phyloP scores from a whole-genome alignment of 2,888 invertebrate species.

The Stegophylla sp. region DNA sequence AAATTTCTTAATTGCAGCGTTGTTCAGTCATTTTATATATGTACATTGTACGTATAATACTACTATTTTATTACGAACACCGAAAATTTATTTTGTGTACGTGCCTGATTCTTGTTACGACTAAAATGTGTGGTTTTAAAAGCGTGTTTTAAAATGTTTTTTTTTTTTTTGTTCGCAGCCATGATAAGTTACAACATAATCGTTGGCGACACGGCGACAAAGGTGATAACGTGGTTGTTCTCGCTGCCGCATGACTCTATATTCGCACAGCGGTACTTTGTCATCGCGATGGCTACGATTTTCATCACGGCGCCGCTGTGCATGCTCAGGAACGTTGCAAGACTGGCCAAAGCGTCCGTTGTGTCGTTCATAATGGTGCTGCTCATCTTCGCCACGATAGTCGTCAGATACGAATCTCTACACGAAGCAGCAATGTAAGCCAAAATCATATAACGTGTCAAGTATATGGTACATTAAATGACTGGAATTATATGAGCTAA shows the following conservation, averaged over 20 bases:
- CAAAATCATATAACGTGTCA: background rate
- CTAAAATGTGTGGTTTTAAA: background rate
- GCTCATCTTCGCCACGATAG: conserved; percentile 75
- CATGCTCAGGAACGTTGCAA: conserved; percentile 77
- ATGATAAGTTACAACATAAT: conserved; percentile 89
- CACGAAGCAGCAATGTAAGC: conserved; percentile 72
- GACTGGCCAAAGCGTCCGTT: conserved; percentile 74
- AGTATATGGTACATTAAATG: too few species aligned
- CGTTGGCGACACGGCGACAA: conserved; percentile 84
- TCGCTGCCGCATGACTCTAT: conserved; percentile 68
- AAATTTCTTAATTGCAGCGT: too few species aligned
- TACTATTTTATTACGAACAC: too few species aligned
- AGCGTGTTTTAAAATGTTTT: conserved; percentile 16
- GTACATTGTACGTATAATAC: too few species aligned
- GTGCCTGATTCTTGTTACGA: too few species aligned
- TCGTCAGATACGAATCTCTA: conserved; percentile 70
- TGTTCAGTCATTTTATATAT: too few species aligned
- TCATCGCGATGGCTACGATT: conserved; percentile 76
- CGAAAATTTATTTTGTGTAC: too few species aligned
- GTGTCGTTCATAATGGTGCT: conserved; percentile 75
- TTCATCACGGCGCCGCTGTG: conserved; percentile 80
- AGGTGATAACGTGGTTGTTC: conserved; percentile 77
- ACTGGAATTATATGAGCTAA: too few species aligned
- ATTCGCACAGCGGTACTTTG: conserved; percentile 72
- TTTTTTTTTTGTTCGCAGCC: conserved; percentile 74